Evolutionary conservation across 2,797 vertebrate species (phyloP).

Genomic region (Falco rusticolus): DNA sequence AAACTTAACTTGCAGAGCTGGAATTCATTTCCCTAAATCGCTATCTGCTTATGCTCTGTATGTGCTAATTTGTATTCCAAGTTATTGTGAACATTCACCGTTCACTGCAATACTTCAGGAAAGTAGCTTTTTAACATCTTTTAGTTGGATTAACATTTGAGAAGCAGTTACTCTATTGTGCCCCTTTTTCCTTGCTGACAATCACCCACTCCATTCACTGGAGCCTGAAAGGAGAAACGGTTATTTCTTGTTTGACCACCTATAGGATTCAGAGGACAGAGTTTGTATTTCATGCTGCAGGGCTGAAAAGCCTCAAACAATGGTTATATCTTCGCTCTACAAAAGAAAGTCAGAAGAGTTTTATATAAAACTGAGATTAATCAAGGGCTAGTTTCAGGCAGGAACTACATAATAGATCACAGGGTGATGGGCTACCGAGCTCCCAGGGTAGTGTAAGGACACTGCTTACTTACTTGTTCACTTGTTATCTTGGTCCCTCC

Average conservation of each 20-base stretch:
- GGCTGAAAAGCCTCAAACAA: slow-evolving; percentile 6
- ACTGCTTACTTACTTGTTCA: slow-evolving; percentile 19
- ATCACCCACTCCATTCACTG: neutral
- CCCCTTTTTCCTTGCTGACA: neutral
- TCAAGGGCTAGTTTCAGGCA: neutral
- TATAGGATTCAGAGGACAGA: neutral
- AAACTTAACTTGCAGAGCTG: neutral
- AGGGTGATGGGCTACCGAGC: accelerated
- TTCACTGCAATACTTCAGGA: neutral
- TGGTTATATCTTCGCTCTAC: neutral
- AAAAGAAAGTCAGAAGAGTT: neutral
- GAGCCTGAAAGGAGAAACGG: neutral
- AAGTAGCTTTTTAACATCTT: neutral
- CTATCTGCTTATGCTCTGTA: neutral
- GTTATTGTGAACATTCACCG: neutral
- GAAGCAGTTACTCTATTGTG: neutral
- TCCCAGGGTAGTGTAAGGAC: neutral
- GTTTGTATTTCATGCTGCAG: neutral
- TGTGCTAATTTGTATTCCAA: neutral
- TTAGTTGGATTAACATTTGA: neutral
- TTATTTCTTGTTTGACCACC: neutral
- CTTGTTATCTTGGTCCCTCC: neutral
- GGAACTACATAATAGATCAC: neutral
- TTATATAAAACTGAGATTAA: neutral
- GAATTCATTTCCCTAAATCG: neutral